A percentile compares a stretch with the other conserved stretches of the same genome.
Conservation (phyloP, 2,797 vertebrate genomes). For the Pachyuromys duprasi region DNA sequence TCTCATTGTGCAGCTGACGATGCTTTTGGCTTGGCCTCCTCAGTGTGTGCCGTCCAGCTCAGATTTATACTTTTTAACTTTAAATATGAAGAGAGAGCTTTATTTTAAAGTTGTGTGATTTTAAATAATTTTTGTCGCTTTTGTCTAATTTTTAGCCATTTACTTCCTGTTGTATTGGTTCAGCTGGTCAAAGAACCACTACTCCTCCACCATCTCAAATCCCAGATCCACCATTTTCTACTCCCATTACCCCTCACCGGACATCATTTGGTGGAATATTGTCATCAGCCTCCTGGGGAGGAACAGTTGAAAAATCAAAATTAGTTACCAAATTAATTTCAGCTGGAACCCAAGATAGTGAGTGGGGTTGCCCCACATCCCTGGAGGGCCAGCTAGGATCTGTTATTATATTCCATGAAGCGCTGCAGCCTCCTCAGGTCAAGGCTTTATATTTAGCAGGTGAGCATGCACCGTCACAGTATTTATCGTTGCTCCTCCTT, state of each 20-base stretch:
- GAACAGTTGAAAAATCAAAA: slow-evolving; percentile 92
- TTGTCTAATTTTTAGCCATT: slow-evolving; percentile 90
- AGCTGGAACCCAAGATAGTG: slow-evolving; percentile 98
- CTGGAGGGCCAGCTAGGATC: slow-evolving; percentile 96
- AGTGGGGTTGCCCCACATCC: slow-evolving; percentile 98
- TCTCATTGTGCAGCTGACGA: not conserved
- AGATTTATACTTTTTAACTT: not conserved
- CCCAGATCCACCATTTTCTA: slow-evolving; percentile 95
- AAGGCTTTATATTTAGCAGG: slow-evolving; percentile 96
- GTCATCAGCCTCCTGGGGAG: slow-evolving; percentile 92
- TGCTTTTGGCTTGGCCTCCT: not conserved
- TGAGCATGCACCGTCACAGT: slow-evolving; percentile 78
- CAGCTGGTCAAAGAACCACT: slow-evolving; percentile 97
- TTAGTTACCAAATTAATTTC: slow-evolving; percentile 96
- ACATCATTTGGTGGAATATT: slow-evolving; percentile 95
- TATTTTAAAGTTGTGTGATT: slow-evolving; percentile 59
- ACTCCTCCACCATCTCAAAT: slow-evolving; percentile 98
- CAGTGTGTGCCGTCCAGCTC: not conserved
- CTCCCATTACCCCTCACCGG: slow-evolving; percentile 89
- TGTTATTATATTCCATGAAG: slow-evolving; percentile 95
- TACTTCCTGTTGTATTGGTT: slow-evolving; percentile 97
- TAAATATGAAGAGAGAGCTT: slow-evolving; percentile 8
- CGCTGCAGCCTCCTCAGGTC: slow-evolving; percentile 92
- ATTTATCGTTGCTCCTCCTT: not conserved
- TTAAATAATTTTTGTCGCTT: slow-evolving; percentile 4